Evolutionary conservation across 1,140 invertebrate species (phyloP).

Genomic region (Drosophila pruinosa): DNA sequence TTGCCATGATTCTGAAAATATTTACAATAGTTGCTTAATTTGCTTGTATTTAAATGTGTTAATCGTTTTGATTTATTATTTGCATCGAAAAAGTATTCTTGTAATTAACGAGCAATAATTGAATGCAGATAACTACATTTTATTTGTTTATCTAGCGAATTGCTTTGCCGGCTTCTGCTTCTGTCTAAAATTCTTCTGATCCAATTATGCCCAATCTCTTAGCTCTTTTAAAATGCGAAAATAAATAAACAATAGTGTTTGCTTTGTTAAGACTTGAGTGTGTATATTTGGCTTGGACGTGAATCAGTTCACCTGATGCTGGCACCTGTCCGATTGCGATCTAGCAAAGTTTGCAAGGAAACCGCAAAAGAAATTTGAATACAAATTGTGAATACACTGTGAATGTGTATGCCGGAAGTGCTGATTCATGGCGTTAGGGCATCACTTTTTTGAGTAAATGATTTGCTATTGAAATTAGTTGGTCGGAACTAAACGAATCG

Average conservation of each 20-base stretch:
- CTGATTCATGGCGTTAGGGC: conserved; percentile 54
- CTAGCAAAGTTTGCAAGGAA: not conserved
- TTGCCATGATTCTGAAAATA: not conserved
- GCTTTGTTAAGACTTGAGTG: conserved; percentile 9
- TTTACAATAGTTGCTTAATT: not conserved
- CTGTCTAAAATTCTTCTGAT: not conserved
- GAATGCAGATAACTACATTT: not conserved
- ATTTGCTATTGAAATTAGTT: conserved; percentile 48
- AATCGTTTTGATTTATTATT: no score
- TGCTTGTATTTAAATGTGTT: no score
- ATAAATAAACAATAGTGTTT: conserved; percentile 32
- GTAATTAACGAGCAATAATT: not conserved
- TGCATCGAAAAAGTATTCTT: no score
- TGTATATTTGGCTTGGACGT: conserved; percentile 29
- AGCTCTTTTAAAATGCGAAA: not conserved
- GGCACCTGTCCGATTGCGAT: conserved; percentile 26
- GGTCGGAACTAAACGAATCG: conserved; percentile 43
- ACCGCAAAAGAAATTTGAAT: conserved; percentile 16
- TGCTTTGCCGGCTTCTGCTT: not conserved
- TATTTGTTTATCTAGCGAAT: not conserved
- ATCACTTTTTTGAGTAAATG: conserved; percentile 14
- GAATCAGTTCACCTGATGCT: conserved; percentile 53
- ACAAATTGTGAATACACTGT: no score
- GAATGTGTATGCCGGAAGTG: conserved; percentile 28
- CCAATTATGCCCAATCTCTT: not conserved